Evolutionary conservation across 2,797 vertebrate genomes (phyloP), one percentile per base, ranked within the genome.

Genomic region (Macropus fuliginosus): DNA sequence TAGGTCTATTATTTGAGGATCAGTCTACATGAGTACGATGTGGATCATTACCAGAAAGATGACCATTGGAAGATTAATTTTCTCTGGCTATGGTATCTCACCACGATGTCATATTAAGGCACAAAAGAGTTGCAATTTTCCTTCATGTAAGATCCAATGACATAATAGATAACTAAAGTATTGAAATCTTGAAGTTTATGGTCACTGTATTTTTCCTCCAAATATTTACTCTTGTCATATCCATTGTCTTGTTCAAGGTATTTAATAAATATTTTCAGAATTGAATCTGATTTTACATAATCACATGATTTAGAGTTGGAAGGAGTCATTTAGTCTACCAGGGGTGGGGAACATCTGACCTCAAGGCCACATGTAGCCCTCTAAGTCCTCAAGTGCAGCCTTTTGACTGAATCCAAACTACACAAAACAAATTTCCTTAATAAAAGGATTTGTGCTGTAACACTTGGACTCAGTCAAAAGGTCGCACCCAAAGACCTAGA

Each of bases 221-320:
- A 66, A 66, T 14, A 66, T n/a, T 16, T n/a, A n/a, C 13, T n/a
- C 13, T n/a, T 66, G 34, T 66, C 34, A 66, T n/a, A 66, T 66
- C 16, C 34, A 66, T n/a, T n/a, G 0, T 5, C 59, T 62, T n/a
- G 1, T 16, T 0, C 13, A 5, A 5, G 1, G 13, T 14, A 62
- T 13, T 62, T 62, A 62, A 62, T 62, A 62, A 62, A 62, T 62
- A 62, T 62, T n/a, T 66, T 66, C 13, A 66, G 34, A n/a, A 66
- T 18, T 66, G 34, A 66, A n/a, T 66, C 14, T 66, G 13, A 66
- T 66, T 66, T 66, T 5, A 66, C 9, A 66, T 66, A 66, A 66
- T 66, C 34, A 66, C 34, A 66, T n/a, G 59, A 62, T 62, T 34
- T 62, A 62, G 31, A 34, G 59, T 34, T 62, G 31, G 59, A 62